Conservation (phyloP, 2,888 invertebrate species). For the Laspeyria flexula region DNA sequence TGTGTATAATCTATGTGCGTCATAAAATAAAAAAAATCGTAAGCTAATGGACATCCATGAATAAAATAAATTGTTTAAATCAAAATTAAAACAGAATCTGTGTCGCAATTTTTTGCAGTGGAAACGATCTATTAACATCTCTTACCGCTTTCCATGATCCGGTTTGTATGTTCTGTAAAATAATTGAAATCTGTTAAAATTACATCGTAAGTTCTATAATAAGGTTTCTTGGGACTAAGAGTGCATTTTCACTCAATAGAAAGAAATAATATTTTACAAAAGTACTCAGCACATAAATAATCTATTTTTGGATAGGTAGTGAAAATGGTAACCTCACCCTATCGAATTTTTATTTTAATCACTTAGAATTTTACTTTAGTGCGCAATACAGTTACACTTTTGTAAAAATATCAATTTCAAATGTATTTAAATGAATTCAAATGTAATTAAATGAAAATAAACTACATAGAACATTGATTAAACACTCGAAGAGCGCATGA, state of each 20-base stretch:
- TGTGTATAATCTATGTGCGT: slow-evolving; percentile 52
- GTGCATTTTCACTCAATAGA: too few relatives aligned
- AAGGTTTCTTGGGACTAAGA: too few relatives aligned
- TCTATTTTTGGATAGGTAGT: background rate
- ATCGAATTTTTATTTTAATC: background rate
- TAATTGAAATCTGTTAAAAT: slow-evolving; percentile 20
- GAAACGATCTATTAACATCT: slow-evolving; percentile 37
- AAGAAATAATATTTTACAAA: too few relatives aligned
- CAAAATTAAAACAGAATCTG: background rate
- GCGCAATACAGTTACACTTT: too few relatives aligned
- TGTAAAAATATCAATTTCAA: too few relatives aligned
- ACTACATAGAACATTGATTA: too few relatives aligned
- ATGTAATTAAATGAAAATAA: background rate
- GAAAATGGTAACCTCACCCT: background rate
- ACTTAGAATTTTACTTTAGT: too few relatives aligned
- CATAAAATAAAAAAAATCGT: slow-evolving; percentile 45
- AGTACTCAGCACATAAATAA: too few relatives aligned
- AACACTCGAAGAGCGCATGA: background rate
- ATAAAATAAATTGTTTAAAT: too few relatives aligned
- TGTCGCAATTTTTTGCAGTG: slow-evolving; percentile 35
- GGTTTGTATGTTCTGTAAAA: slow-evolving; percentile 36
- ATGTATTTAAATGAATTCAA: too few relatives aligned
- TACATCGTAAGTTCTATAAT: background rate
- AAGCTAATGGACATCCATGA: too few relatives aligned
- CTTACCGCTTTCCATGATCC: slow-evolving; percentile 43